Base-by-base conservation (phyloP, 1,140 invertebrate species). In the Kradibia gibbosae region DNA sequence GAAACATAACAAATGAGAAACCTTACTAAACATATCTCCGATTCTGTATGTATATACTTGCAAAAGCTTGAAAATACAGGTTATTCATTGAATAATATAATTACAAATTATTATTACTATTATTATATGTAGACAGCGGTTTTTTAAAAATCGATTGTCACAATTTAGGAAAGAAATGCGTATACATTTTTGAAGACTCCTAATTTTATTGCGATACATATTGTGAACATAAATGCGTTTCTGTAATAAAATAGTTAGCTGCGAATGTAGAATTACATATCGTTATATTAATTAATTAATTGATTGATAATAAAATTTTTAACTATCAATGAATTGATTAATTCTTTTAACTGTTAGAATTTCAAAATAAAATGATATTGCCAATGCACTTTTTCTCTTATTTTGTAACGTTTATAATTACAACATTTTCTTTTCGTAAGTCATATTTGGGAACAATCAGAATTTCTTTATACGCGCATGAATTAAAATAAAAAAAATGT, bases 31-130 rank as follows among this genome's bases (percentile, higher is more conserved):
- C 90, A 91, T 91, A 91, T 91, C 88, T 86, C 85, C 86, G 86
- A 84, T 84, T 88, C 86, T 90, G 86, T 90, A 86, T 91, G 89
- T 91, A 91, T 90, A 90, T 91, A 91, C 88, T 90, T 90, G 88
- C 87, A 89, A 86, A 85, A 85, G 83, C 82, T 85, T 85, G 78
- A 86, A 73, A 85, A 86, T 86, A 88, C 84, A 84, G 82, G 87
- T 87, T 86, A 86, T 87, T 84, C 73, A 88, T 87, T 85, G 84
- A 88, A 78, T 86, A 88, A 84, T 88, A 86, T 90, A 88, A 86
- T 84, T 78, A 62, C 53, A 42, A 78, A 82, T 77, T 84, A 87
- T 85, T 80, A 87, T 85, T 84, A 87, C 83, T 80, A 84, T 84
- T 78, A 86, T 79, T 79, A 72, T 72, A 25, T 86, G 85, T 85